Base-by-base conservation (phyloP, 2,888 invertebrate genomes). In the Drosophila gaucha region DNA sequence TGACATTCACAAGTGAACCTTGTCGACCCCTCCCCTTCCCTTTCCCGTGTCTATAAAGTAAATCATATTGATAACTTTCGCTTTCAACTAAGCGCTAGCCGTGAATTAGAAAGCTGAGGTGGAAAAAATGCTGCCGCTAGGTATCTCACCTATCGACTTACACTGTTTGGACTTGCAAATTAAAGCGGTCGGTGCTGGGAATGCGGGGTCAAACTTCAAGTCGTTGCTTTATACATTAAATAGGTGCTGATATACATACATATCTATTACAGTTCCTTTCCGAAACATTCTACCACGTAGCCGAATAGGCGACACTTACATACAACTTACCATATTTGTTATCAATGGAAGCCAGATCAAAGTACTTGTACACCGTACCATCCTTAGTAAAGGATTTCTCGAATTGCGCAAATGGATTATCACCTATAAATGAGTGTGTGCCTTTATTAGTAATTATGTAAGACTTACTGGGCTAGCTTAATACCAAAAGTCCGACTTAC, bases 281-380 rank as follows among this genome's bases (percentile, higher is more conserved):
- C 18, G 16, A 39, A 9, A 30, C 10, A 20, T 52, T 26, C 39
- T 20, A 46, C 46, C 67, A 76, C 80, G 79, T 71, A 62, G 38
- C n/a, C 41, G 38, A n/a, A 24, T 59, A 66, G 46, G 31, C 56
- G 33, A 43, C 60, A 20, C 14, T 39, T 24, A 18, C 20, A 33
- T 39, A n/a, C 1, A 49, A 92, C 94, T 94, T 93, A 98, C 98
- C 95, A 93, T 97, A 98, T 92, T 96, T 94, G 31, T 93, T 91
- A 64, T 96, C 96, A 33, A 98, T 93, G 10, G 93, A 92, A 4
- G 94, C 90, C 44, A 98, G 88, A 90, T 98, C 96, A 91, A 94
- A 99, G 90, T 96, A 99, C 63, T 95, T 94, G 91, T 94, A 97
- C 12, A 80, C 76, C 1, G 79, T 74, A 26, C 90, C 91, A 57